These are phyloP conservation scores for Phaenicophaeus curvirostris DNA, from an alignment of 2,797 vertebrate species.

Conservation along the genomic window DNA sequence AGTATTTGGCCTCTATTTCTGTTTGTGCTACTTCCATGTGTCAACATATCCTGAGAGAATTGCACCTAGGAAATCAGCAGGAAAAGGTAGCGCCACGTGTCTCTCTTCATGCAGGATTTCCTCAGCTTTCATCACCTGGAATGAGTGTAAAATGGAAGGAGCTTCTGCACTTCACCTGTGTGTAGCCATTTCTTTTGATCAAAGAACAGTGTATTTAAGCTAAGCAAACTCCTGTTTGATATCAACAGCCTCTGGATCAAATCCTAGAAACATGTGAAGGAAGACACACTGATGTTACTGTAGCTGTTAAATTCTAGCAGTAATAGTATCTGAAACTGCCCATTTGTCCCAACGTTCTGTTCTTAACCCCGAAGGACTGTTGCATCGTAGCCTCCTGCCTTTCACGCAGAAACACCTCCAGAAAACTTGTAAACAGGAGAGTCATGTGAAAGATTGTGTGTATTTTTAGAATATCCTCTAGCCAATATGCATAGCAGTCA, in stretches of 20 bases:
- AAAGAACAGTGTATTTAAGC: neutral
- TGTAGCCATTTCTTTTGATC: neutral
- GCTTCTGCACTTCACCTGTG: neutral
- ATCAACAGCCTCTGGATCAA: neutral
- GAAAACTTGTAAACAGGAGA: neutral
- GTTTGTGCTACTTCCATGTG: neutral
- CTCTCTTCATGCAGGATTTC: neutral
- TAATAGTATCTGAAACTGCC: neutral
- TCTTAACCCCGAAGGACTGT: neutral
- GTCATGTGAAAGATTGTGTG: neutral
- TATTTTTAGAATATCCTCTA: neutral
- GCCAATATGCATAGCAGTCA: neutral
- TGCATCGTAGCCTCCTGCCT: neutral
- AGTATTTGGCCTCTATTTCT: neutral
- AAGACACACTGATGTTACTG: neutral
- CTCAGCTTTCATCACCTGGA: neutral
- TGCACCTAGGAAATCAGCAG: neutral
- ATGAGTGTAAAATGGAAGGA: neutral
- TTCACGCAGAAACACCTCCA: neutral
- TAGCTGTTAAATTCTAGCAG: neutral
- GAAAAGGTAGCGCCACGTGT: rapidly evolving
- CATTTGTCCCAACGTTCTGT: neutral
- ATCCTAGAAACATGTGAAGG: neutral
- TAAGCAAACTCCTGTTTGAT: neutral
- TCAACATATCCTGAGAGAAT: neutral